A percentile compares a stretch with the other conserved stretches of the same genome.
Evolutionary conservation across 1,140 invertebrate species (phyloP).

Genomic region (Nasonia giraulti): DNA sequence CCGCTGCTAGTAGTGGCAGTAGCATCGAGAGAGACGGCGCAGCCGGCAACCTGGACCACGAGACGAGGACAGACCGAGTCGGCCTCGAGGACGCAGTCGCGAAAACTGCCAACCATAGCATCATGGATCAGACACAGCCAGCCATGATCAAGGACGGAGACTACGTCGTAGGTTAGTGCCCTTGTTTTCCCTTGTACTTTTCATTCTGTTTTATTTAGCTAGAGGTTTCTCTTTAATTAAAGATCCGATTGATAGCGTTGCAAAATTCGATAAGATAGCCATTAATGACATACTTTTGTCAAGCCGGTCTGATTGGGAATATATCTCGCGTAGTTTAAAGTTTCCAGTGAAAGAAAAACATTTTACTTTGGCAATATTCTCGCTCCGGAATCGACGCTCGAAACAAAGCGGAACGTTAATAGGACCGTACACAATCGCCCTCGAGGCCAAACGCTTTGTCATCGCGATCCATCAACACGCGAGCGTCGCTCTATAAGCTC

Average conservation of each 20-base stretch:
- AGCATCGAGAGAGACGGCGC: conserved; percentile 39
- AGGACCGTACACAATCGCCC: conserved; percentile 2
- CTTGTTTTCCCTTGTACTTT: not conserved
- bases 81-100: conserved; percentile 67
- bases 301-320: no score
- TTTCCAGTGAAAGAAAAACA: no score
- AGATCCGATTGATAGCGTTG: not conserved
- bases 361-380: no score
- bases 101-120: conserved; percentile 55
- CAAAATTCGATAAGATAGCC: not conserved
- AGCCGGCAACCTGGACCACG: conserved; percentile 44
- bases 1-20: conserved; percentile 56
- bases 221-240: not conserved
- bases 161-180: conserved; percentile 71
- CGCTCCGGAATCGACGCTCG: no score
- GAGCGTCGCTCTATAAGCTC: no score
- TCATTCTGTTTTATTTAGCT: no score
- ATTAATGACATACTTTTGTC: no score
- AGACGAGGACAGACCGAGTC: conserved; percentile 63
- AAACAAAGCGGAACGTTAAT: not conserved
- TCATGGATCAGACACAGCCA: conserved; percentile 70
- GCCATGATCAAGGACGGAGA: conserved; percentile 69
- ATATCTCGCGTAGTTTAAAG: no score
- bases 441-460: not conserved
- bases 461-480: not conserved